phyloP scores from a whole-genome alignment of 2,888 invertebrate species.

The Sepiola atlantica region DNA sequence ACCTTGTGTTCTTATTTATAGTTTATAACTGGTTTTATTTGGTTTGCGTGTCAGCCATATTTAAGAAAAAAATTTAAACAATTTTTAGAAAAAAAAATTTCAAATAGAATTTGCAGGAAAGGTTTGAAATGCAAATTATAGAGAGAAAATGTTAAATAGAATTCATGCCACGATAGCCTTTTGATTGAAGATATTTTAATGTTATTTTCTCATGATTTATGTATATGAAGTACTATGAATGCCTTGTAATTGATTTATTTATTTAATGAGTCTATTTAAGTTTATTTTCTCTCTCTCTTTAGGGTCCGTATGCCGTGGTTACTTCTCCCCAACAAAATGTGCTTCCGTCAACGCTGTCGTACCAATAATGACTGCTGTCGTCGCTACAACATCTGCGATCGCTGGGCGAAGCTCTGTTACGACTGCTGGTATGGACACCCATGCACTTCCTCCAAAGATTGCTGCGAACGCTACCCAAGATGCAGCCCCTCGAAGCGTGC shows the following conservation, averaged over 20 bases:
- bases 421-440: constrained; percentile 72
- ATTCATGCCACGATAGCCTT: too few relatives aligned
- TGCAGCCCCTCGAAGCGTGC: constrained; percentile 54
- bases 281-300: background rate
- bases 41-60: too few relatives aligned
- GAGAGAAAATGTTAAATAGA: background rate
- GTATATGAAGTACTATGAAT: background rate
- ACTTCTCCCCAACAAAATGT: constrained; percentile 62
- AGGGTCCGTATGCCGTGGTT: constrained; percentile 63
- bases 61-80: too few relatives aligned
- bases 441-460: constrained; percentile 64
- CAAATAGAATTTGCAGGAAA: background rate
- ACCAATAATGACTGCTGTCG: constrained; percentile 66
- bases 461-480: constrained; percentile 67
- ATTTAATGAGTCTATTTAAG: background rate
- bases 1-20: too few relatives aligned
- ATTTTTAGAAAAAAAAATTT: too few relatives aligned
- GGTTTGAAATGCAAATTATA: background rate
- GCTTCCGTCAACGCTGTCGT: constrained; percentile 65
- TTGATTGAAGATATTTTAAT: background rate
- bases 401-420: constrained; percentile 66
- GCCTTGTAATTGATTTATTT: background rate
- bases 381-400: constrained; percentile 68
- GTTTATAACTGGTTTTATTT: too few relatives aligned
- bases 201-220: background rate